Percentiles rank a stretch among this genome's conserved stretches.
Conservation (phyloP, 2,797 vertebrate genomes). For the Anguilla pacifica region DNA sequence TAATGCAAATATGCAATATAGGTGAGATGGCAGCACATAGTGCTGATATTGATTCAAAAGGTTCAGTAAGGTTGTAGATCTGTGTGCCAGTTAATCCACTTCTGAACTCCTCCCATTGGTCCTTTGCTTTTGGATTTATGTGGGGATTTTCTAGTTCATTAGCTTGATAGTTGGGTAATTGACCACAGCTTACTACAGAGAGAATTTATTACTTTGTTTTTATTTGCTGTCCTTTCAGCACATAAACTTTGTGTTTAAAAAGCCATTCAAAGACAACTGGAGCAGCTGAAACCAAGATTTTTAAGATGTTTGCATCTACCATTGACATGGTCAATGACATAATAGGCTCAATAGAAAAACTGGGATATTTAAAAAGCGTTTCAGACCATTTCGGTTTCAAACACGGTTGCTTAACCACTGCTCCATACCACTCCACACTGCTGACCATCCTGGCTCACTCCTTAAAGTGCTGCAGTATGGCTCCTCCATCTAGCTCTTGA, state of each 20-base stretch:
- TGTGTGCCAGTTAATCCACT: not conserved
- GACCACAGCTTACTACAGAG: not conserved
- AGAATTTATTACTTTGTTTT: conserved; percentile 7
- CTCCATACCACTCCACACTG: not conserved
- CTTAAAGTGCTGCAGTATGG: not conserved
- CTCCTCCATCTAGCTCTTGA: conserved; percentile 12
- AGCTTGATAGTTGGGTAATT: not conserved
- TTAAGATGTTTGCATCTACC: not conserved
- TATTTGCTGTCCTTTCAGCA: not conserved
- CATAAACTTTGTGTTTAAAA: not conserved
- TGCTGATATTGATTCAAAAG: not conserved
- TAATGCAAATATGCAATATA: not conserved
- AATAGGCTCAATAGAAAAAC: not conserved
- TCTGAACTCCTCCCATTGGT: not conserved
- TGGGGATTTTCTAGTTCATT: not conserved
- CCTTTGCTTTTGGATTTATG: not conserved
- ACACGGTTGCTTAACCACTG: not conserved
- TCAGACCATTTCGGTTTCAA: not conserved
- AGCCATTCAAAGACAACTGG: not conserved
- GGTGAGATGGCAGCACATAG: not conserved
- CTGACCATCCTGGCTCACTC: not conserved
- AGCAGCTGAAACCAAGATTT: not conserved
- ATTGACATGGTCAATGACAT: not conserved
- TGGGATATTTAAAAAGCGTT: not conserved
- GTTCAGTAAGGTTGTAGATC: not conserved